Percentiles rank a stretch among this genome's conserved stretches.
Conservation (phyloP, 2,888 invertebrate genomes). For the Ennomos erosarius region DNA sequence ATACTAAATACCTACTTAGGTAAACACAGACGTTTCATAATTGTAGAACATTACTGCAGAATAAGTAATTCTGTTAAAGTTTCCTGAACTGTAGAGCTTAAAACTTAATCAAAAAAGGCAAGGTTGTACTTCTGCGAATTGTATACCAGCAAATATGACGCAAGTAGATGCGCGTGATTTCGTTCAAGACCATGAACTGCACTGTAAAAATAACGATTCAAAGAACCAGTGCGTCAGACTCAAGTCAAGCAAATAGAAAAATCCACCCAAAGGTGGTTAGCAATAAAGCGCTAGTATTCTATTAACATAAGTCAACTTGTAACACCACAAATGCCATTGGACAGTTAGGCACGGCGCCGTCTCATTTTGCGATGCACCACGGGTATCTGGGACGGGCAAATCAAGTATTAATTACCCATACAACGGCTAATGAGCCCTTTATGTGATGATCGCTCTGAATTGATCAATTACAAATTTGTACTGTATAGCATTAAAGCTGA, state of each 20-base stretch:
- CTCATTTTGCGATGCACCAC: conserved; percentile 75
- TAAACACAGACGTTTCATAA: neutral
- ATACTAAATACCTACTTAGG: no score
- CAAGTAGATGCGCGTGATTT: conserved; percentile 20
- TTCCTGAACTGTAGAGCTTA: neutral
- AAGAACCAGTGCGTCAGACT: conserved; percentile 22
- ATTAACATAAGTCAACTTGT: conserved; percentile 48
- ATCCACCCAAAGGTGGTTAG: conserved; percentile 30
- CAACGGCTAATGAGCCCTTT: conserved; percentile 67
- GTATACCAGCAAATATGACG: conserved; percentile 14
- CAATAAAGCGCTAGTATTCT: conserved; percentile 16
- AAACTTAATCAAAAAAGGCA: conserved; percentile 1
- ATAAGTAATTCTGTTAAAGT: neutral
- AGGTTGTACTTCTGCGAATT: conserved; percentile 15
- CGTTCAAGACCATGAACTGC: conserved; percentile 22
- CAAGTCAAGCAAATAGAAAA: conserved; percentile 25
- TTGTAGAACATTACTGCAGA: neutral
- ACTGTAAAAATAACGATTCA: conserved; percentile 5
- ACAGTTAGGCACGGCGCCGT: conserved; percentile 82
- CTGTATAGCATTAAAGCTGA: conserved; percentile 20
- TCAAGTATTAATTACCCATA: conserved; percentile 78
- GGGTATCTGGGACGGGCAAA: conserved; percentile 79
- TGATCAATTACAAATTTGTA: conserved; percentile 39
- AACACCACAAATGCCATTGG: conserved; percentile 68
- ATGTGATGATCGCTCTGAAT: conserved; percentile 50